A percentile compares a stretch with the other conserved stretches of the same genome.
These are phyloP conservation scores for Lepeophtheirus nordmannii DNA, from an alignment of 2,888 invertebrate species.

Conservation along the genomic window DNA sequence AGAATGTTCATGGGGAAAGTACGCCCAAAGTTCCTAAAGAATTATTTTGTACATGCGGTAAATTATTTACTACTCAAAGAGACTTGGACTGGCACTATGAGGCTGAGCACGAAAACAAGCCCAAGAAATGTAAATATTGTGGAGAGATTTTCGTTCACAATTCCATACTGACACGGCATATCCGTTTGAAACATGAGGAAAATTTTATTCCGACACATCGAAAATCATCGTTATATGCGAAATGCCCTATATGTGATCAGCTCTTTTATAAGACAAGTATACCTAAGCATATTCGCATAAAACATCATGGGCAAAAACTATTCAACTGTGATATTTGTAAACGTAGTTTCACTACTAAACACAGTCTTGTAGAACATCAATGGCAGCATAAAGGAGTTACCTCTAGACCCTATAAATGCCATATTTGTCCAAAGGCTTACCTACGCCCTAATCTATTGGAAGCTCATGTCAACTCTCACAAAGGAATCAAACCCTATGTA, in stretches of 20 bases:
- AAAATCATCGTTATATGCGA: conserved; percentile 12
- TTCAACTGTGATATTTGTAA: conserved; percentile 64
- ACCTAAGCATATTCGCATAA: conserved; percentile 22
- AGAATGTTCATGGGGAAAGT: conserved; percentile 52
- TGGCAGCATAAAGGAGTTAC: conserved; percentile 73
- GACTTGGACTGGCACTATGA: conserved; percentile 63
- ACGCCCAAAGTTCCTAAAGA: conserved; percentile 51
- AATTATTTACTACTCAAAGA: conserved; percentile 55
- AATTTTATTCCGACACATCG: conserved; percentile 47
- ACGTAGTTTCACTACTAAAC: conserved; percentile 69
- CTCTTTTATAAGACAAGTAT: conserved; percentile 23
- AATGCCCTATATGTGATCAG: conserved; percentile 22
- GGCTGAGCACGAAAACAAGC: conserved; percentile 63
- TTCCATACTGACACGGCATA: conserved; percentile 64
- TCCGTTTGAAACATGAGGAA: conserved; percentile 59
- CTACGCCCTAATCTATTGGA: conserved; percentile 60
- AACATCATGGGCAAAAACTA: conserved; percentile 54
- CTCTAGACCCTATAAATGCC: conserved; percentile 68
- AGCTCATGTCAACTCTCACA: conserved; percentile 34
- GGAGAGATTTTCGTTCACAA: conserved; percentile 70
- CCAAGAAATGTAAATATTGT: conserved; percentile 67
- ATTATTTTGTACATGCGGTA: conserved; percentile 42
- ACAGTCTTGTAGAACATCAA: conserved; percentile 72
- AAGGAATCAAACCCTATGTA: conserved; percentile 47
- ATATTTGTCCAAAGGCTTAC: conserved; percentile 65